Conservation (phyloP, 2,797 vertebrate species). For the Mionectes olivaceus region DNA sequence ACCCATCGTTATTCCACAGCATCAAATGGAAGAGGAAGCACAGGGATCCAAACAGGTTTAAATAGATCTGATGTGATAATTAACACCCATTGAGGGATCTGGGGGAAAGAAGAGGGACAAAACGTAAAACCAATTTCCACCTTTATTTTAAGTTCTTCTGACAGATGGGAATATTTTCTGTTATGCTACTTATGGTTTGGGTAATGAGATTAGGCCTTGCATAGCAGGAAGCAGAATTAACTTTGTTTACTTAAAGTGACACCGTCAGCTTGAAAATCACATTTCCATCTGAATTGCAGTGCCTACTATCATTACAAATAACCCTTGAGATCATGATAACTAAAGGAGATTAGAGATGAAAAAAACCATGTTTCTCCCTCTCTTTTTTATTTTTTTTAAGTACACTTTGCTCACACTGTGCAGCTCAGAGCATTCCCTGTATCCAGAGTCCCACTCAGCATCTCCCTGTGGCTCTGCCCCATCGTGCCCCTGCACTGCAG, state of each 20-base stretch:
- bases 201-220: conserved; percentile 78
- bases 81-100: background rate
- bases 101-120: background rate
- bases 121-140: conserved; percentile 32
- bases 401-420: background rate
- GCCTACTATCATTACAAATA: conserved; percentile 61
- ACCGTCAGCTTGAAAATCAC: conserved; percentile 72
- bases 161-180: conserved; percentile 68
- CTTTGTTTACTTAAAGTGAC: conserved; percentile 80
- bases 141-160: conserved; percentile 55
- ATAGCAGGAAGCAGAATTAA: conserved; percentile 82
- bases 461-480: background rate
- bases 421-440: background rate
- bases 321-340: conserved; percentile 58
- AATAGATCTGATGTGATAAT: conserved; percentile 35
- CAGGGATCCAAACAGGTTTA: background rate
- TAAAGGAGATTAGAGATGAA: conserved; percentile 40
- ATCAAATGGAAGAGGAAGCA: background rate
- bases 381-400: background rate
- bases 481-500: background rate
- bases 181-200: conserved; percentile 75
- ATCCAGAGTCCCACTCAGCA: background rate
- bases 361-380: background rate
- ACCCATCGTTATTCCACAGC: fast-evolving
- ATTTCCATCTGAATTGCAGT: conserved; percentile 68